Evolutionary conservation across 1,140 invertebrate species (phyloP), one percentile per base, ranked within the genome.

Genomic region (Myzus persicae): DNA sequence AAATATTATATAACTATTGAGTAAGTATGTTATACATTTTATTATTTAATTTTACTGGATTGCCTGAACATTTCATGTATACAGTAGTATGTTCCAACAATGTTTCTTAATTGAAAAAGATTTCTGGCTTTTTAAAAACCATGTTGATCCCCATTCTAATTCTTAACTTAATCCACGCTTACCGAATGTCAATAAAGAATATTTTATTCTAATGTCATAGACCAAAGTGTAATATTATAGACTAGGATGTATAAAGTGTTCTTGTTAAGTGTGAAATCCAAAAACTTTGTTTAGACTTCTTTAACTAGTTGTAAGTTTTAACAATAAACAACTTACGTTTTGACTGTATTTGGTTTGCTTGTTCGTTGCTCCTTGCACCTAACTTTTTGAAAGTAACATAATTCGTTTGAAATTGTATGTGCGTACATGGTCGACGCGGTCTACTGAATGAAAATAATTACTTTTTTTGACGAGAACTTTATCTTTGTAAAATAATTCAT

Each of bases 311-410:
- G 38, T 36, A n/a, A 48, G 44, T 88, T 88, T 85, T 24, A 48
- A 88, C 85, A 48, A 88, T 48, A 88, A 88, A 88, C 18, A 48
- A 88, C 85, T 88, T 48, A 48, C 85, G 18, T 88, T 88, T 88
- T 36, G 44, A 88, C 85, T 48, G n/a, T 48, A 88, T 48, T 88
- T 18, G 44, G 44, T 48, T 88, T 48, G 31, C 44, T 85, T 48
- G 85, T 48, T 38, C 24, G n/a, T 88, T 48, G 85, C 14, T 18
- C 22, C 7, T 87, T n/a, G 44, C 20, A 44, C 42, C 44, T 48
- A 88, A 48, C 44, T 88, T 88, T 48, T n/a, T 36, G 44, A 88
- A 46, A 87, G 84, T 87, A 87, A 44, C 48, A 48, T 88, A 88
- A 36, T 88, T 48, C 36, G 85, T 88, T 88, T 36, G 85, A 48